These are phyloP conservation scores for Dendrolimus kikuchii DNA, from an alignment of 1,140 invertebrate genomes.

Conservation along the genomic window DNA sequence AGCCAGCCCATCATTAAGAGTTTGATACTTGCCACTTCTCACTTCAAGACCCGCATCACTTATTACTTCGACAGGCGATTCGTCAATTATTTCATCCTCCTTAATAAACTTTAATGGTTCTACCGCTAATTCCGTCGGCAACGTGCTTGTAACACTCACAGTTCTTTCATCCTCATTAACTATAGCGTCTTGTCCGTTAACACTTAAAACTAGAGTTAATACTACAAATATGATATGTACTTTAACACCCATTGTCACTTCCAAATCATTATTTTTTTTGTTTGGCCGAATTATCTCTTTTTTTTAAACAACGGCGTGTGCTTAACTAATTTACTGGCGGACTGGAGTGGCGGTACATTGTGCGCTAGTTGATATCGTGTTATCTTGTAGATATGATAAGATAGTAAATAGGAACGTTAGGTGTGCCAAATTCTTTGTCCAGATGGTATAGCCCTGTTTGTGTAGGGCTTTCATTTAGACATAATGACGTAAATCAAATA, in stretches of 20 bases:
- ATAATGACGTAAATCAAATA: no score
- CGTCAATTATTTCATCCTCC: conserved; percentile 26
- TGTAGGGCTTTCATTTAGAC: conserved; percentile 7
- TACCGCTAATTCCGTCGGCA: conserved; percentile 1
- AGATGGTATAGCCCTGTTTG: conserved; percentile 39
- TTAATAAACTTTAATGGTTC: conserved; percentile 3
- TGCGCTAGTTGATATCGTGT: conserved; percentile 57
- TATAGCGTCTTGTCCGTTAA: conserved; percentile 43
- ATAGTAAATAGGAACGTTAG: conserved; percentile 65
- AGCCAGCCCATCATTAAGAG: conserved; percentile 31
- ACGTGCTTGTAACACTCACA: conserved; percentile 23
- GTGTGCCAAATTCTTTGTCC: conserved; percentile 70
- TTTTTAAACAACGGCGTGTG: conserved; percentile 45
- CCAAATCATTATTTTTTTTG: conserved; percentile 14
- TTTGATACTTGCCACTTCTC: conserved; percentile 52
- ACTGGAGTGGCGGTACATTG: conserved; percentile 50
- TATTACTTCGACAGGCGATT: conserved; percentile 34
- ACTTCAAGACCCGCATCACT: conserved; percentile 30
- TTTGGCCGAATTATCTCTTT: conserved; percentile 33
- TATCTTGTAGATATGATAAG: conserved; percentile 65
- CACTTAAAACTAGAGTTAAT: conserved; percentile 49
- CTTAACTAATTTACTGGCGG: conserved; percentile 40
- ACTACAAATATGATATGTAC: conserved; percentile 36
- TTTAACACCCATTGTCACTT: conserved; percentile 51
- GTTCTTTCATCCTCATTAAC: conserved; percentile 31